These are phyloP conservation scores for Eclectus roratus DNA, from an alignment of 2,113 vertebrate genomes.

Conservation along the genomic window DNA sequence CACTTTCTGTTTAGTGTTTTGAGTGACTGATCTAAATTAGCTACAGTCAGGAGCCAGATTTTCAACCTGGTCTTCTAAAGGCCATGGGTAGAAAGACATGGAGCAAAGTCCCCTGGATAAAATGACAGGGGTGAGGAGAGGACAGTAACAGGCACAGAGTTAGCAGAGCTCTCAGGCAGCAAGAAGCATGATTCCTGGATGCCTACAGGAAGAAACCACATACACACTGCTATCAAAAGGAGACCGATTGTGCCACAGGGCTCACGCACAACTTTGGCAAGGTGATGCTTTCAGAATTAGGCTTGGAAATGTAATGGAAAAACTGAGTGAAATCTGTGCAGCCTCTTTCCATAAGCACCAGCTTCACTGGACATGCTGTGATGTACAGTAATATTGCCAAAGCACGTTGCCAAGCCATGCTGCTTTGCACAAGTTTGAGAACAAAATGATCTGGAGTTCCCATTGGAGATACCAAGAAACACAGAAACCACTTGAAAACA, in stretches of 20 bases:
- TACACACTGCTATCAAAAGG: background rate
- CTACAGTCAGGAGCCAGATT: background rate
- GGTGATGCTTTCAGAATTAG: background rate
- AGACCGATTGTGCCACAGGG: background rate
- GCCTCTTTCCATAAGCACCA: background rate
- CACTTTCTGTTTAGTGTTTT: background rate
- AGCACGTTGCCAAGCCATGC: background rate
- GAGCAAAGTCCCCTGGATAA: background rate
- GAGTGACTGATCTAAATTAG: background rate
- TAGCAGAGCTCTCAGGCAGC: background rate
- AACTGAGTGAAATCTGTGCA: background rate
- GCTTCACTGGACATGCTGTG: accelerated
- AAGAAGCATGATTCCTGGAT: too few relatives aligned
- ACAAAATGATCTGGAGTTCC: background rate
- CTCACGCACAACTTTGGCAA: background rate
- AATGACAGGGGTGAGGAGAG: background rate
- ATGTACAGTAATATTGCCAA: background rate
- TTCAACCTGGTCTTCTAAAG: background rate
- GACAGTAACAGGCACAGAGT: background rate
- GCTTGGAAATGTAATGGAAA: background rate
- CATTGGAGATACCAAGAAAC: background rate
- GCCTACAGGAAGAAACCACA: background rate
- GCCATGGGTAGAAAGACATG: background rate
- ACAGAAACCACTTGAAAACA: background rate
- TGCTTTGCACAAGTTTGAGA: background rate